Conservation (phyloP, 1,140 invertebrate genomes). For the Aradophagus sp. region DNA sequence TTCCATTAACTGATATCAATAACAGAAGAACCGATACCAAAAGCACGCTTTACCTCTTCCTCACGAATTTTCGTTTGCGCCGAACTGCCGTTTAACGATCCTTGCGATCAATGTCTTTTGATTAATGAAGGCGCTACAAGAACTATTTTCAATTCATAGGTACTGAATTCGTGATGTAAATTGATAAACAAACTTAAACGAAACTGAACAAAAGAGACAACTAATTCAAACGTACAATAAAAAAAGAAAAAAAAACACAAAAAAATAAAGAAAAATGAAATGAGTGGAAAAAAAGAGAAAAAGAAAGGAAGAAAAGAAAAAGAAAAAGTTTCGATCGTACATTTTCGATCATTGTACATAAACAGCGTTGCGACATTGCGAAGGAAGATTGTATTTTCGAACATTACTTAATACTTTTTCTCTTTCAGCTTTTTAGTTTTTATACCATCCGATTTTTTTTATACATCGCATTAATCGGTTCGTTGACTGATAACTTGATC, state of each 20-base stretch:
- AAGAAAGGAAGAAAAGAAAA: slow-evolving; percentile 5
- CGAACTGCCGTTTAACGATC: slow-evolving; percentile 11
- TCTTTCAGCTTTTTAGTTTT: slow-evolving; percentile 2
- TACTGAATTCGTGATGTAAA: slow-evolving; percentile 11
- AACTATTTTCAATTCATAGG: no score
- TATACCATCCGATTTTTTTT: not conserved
- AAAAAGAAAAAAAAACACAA: slow-evolving; percentile 1
- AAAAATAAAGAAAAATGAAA: not conserved
- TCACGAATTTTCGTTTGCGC: slow-evolving; percentile 11
- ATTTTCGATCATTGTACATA: slow-evolving; percentile 46
- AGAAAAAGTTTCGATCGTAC: slow-evolving; percentile 20
- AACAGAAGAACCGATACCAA: slow-evolving; percentile 28
- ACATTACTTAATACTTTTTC: slow-evolving; percentile 27
- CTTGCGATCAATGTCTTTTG: slow-evolving; percentile 2
- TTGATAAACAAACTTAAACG: slow-evolving; percentile 16
- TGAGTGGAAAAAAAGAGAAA: slow-evolving; percentile 13
- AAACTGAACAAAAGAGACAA: no score
- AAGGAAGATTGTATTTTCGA: slow-evolving; percentile 25
- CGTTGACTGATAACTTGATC: slow-evolving; percentile 47
- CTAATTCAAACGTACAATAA: no score
- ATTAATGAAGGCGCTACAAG: no score
- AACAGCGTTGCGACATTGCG: slow-evolving; percentile 27
- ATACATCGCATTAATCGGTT: slow-evolving; percentile 11
- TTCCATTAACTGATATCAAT: slow-evolving; percentile 28
- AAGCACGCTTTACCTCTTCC: slow-evolving; percentile 30